Evolutionary conservation across 2,888 invertebrate species (phyloP), one percentile per base, ranked within the genome.

Genomic region (Noctua pronuba): DNA sequence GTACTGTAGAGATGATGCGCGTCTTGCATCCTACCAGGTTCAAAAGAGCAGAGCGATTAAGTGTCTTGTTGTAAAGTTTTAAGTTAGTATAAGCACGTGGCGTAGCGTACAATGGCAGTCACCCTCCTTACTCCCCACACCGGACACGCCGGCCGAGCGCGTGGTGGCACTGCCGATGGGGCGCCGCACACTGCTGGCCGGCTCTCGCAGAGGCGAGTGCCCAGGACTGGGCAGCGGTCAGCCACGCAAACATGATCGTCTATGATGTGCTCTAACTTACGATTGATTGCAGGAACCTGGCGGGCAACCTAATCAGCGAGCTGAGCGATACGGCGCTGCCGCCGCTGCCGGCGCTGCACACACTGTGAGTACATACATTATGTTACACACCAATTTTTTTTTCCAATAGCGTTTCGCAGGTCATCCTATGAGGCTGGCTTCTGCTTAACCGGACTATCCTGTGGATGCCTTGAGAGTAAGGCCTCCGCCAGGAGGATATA

Each of bases 361-460:
- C 98, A 87, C 97, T 99, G 99, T 99, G 97, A 99, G 99, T 60
- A 55, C 52, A 52, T 94, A 85, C 69, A 24, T n/a, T n/a, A n/a
- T n/a, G n/a, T n/a, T n/a, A n/a, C n/a, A n/a, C n/a, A n/a, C n/a
- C 16, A 0, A 28, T 38, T 21, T 55, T 44, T 16, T 16, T 44
- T 44, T 44, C 4, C 4, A 44, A 44, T 44, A 16, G 1, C 44
- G 16, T 44, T 16, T 44, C 4, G 4, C 44, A 4, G 4, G 3
- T 44, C 44, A 44, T 4, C 16, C 4, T 44, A 44, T 41, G 41
- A 41, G 41, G 41, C 41, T 41, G 41, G 0, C 11, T 41, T 41
- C 41, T 11, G 41, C 41, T 41, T 41, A 2, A 41, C 41, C 41
- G 41, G 41, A 41, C 41, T 41, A 41, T 41, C 41, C 41, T 41